A percentile compares a stretch with the other conserved stretches of the same genome.
These are phyloP conservation scores for Loxodonta africana DNA, from an alignment of 2,113 vertebrate genomes.

Conservation along the genomic window DNA sequence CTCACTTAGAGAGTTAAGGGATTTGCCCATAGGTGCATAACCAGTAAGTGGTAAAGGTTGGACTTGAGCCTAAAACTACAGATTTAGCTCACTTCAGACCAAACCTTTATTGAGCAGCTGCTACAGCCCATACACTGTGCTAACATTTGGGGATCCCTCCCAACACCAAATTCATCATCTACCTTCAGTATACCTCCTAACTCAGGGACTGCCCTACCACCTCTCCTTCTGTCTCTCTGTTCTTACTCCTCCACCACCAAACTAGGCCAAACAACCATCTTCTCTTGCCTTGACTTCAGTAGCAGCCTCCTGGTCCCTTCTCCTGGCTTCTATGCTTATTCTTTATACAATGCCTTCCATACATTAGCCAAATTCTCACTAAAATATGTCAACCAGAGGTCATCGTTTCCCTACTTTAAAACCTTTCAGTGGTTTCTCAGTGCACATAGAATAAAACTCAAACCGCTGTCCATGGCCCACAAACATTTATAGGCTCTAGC, in stretches of 20 bases:
- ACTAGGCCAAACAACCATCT: background rate
- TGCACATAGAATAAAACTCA: background rate
- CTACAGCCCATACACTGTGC: background rate
- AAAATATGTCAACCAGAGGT: background rate
- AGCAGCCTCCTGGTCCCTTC: background rate
- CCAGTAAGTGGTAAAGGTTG: background rate
- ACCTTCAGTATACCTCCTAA: background rate
- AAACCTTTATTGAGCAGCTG: background rate
- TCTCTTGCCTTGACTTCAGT: background rate
- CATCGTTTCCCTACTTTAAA: background rate
- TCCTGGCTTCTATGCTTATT: background rate
- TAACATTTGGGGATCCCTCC: background rate
- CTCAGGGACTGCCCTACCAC: accelerated
- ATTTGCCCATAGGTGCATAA: background rate
- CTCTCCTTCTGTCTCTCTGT: background rate
- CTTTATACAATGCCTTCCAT: background rate
- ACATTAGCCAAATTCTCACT: background rate
- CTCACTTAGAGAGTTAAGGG: background rate
- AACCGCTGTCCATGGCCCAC: accelerated
- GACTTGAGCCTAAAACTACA: background rate
- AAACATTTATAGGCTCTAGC: background rate
- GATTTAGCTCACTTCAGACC: background rate
- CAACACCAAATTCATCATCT: too few species aligned
- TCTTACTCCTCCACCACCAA: background rate
- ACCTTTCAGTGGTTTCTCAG: background rate